Conservation (phyloP, 1,140 invertebrate species). For the Drosophila suzukii region DNA sequence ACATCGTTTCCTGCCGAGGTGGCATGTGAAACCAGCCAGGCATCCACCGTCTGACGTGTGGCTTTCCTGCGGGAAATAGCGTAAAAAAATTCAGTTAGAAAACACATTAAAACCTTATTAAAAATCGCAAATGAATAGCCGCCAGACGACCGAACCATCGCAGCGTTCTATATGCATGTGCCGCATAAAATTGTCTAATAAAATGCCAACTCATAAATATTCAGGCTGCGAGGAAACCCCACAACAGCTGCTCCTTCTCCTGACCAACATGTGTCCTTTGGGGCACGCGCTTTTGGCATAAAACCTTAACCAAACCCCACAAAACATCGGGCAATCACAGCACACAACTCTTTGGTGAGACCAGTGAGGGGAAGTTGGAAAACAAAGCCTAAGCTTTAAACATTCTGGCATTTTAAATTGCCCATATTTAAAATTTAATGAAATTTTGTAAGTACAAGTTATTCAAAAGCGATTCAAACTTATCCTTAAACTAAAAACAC, state of each 20-base stretch:
- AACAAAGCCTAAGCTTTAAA: neutral
- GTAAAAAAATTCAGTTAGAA: neutral
- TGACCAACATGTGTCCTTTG: slow-evolving; percentile 54
- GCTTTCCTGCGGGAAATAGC: slow-evolving; percentile 91
- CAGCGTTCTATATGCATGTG: slow-evolving; percentile 36
- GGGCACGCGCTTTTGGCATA: slow-evolving; percentile 67
- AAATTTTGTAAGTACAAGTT: neutral
- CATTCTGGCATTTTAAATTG: neutral
- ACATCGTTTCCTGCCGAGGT: slow-evolving; percentile 87
- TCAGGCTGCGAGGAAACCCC: slow-evolving; percentile 46
- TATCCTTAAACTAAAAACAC: no score
- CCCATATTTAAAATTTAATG: no score
- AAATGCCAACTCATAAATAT: slow-evolving; percentile 79
- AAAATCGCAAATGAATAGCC: slow-evolving; percentile 57
- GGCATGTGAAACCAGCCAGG: slow-evolving; percentile 95
- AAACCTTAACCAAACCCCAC: slow-evolving; percentile 35
- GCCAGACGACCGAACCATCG: slow-evolving; percentile 11
- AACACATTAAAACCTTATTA: slow-evolving; percentile 67
- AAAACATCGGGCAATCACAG: slow-evolving; percentile 54
- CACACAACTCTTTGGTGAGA: slow-evolving; percentile 44
- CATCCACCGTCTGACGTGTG: slow-evolving; percentile 94
- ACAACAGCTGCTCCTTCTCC: neutral
- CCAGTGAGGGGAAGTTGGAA: neutral
- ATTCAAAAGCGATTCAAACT: no score
- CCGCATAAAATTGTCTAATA: slow-evolving; percentile 72